A percentile compares a stretch with the other conserved stretches of the same genome.
These are phyloP conservation scores for Allygus modestus DNA, from an alignment of 2,888 invertebrate species.

Conservation along the genomic window DNA sequence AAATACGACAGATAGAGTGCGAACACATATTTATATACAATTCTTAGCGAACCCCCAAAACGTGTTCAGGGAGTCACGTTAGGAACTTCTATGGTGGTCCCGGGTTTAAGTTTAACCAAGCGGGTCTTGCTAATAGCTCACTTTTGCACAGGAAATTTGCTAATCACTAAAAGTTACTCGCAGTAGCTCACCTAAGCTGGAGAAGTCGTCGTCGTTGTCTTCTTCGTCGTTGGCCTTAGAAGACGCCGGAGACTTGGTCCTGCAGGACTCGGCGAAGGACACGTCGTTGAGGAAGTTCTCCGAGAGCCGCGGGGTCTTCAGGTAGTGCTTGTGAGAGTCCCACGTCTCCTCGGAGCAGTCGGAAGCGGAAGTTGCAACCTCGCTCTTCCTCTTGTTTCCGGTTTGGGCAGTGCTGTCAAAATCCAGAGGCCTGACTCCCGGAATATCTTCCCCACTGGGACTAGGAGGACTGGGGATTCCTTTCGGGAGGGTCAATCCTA, in stretches of 20 bases:
- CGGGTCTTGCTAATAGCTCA: no score
- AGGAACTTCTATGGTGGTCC: no score
- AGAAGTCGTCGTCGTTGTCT: constrained; percentile 66
- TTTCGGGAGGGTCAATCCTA: constrained; percentile 62
- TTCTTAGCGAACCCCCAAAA: no score
- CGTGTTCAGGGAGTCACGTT: no score
- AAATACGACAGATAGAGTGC: no score
- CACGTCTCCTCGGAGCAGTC: constrained; percentile 69
- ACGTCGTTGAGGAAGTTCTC: constrained; percentile 51
- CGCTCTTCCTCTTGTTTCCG: constrained; percentile 47
- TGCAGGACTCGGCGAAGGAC: constrained; percentile 63
- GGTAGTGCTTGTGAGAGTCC: constrained; percentile 69
- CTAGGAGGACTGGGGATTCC: constrained; percentile 76
- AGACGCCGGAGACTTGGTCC: constrained; percentile 65
- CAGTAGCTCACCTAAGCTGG: constrained; percentile 66
- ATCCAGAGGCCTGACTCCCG: constrained; percentile 60
- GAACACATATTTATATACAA: no score
- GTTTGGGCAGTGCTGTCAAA: background rate
- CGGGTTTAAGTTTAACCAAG: no score
- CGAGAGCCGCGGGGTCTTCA: constrained; percentile 66
- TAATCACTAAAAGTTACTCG: no score
- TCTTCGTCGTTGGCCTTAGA: constrained; percentile 69
- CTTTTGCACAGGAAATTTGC: no score
- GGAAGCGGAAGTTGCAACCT: constrained; percentile 35
- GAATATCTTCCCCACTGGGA: constrained; percentile 70